These are phyloP conservation scores for Stercorarius parasiticus DNA, from an alignment of 2,113 vertebrate genomes.

Conservation along the genomic window DNA sequence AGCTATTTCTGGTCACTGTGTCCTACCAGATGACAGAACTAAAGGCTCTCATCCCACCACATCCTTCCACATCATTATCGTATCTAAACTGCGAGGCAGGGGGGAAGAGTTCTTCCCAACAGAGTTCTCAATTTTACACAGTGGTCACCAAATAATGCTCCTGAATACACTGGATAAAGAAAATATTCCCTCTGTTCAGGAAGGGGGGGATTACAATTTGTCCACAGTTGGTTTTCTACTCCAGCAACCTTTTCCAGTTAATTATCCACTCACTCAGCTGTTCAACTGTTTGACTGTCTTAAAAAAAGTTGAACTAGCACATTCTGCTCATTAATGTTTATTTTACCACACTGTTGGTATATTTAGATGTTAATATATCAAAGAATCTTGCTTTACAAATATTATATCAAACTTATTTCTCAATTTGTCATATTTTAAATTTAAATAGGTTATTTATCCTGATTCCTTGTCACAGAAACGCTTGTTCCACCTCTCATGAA, in stretches of 20 bases:
- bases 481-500: background rate
- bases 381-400: slow-evolving; percentile 26
- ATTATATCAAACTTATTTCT: background rate
- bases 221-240: background rate
- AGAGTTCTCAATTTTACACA: background rate
- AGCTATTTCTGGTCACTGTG: background rate
- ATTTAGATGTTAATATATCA: background rate
- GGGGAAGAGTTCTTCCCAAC: background rate
- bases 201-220: background rate
- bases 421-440: background rate
- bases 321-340: background rate
- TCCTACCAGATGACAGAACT: background rate
- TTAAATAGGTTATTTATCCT: background rate
- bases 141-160: background rate
- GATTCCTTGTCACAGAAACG: background rate
- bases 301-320: background rate
- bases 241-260: background rate
- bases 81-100: background rate
- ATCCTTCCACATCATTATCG: accelerated
- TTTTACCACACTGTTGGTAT: background rate
- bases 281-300: background rate
- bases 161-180: background rate
- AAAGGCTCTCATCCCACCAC: background rate
- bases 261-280: background rate
- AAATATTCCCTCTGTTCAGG: background rate